Evolutionary conservation across 2,888 invertebrate genomes (phyloP).

Genomic region (Apamea anceps): DNA sequence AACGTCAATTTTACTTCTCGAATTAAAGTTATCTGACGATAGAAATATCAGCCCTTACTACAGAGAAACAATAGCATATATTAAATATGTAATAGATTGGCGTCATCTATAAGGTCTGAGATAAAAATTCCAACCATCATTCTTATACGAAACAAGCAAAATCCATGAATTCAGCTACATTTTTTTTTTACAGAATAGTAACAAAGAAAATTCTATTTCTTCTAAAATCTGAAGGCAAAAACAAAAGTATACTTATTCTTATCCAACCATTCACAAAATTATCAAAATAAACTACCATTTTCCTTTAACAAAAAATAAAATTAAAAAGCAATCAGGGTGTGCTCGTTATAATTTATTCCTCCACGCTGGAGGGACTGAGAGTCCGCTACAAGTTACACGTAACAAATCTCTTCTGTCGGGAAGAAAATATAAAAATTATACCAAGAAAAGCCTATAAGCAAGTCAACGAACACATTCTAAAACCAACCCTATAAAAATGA

Average conservation of each 20-base stretch:
- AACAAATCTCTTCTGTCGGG: constrained; percentile 82
- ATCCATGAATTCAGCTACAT: too few relatives aligned
- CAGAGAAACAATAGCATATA: too few relatives aligned
- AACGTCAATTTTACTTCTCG: too few relatives aligned
- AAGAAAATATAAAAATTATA: constrained; percentile 85
- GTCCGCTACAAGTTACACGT: constrained; percentile 79
- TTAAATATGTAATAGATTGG: background rate
- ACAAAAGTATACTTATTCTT: background rate
- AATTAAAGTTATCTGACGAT: too few relatives aligned
- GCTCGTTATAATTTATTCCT: constrained; percentile 71
- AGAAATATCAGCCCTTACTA: too few relatives aligned
- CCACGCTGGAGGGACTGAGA: constrained; percentile 66
- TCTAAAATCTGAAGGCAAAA: background rate
- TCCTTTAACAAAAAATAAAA: constrained; percentile 56
- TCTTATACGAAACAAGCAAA: background rate
- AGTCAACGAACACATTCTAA: constrained; percentile 55
- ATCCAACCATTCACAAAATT: background rate
- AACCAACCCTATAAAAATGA: constrained; percentile 57
- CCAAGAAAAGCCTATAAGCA: constrained; percentile 78
- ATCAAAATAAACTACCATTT: constrained; percentile 3
- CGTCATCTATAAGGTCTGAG: background rate
- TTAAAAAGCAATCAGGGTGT: constrained; percentile 72
- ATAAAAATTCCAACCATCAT: background rate
- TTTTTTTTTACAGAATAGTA: background rate
- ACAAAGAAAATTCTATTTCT: background rate